Base-by-base conservation (phyloP, 2,888 invertebrate genomes). In the Drosophila neonasuta region DNA sequence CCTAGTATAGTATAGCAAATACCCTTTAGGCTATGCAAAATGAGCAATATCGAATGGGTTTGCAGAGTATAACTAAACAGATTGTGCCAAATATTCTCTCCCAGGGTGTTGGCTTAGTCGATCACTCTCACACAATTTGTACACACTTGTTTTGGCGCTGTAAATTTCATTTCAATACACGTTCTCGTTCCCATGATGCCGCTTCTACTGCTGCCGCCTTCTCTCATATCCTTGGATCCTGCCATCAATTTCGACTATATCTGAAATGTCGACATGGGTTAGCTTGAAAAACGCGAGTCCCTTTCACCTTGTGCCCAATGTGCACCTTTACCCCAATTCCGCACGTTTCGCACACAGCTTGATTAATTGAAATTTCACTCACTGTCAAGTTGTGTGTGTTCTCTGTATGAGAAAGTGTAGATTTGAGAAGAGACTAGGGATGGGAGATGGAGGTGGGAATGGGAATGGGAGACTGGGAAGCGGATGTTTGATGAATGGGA, bases 281-380 rank as follows among this genome's bases (percentile, higher is more conserved):
- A 62, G 42, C 15, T 13, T 17, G n/a, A 39, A 46, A 49, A 50
- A 17, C 55, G 58, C 64, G 65, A 48, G 42, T 62, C 66, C 71
- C 46, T 54, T 60, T 71, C 32, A 76, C 67, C 70, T 55, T 60
- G 55, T 46, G 71, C 60, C 62, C 52, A 54, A 48, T 59, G 46
- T 71, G 51, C 58, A 65, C 65, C 63, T 45, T 58, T 45, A 51
- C 20, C 29, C 52, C 61, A 64, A 46, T 58, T 60, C 68, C 45
- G 32, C 61, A 58, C 41, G 52, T 55, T 46, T 48, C 41, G 52
- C 54, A 55, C 63, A 57, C 56, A 66, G 69, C 74, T 81, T 81
- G 86, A 81, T 81, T 81, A 81, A 81, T 81, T 81, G 83, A 81
- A 81, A 85, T 80, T 81, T 81, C 78, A 85, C 78, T 81, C 80